Percentiles rank a stretch among this genome's conserved stretches.
phyloP scores from a whole-genome alignment of 2,888 invertebrate genomes.

The Fabriciana adippe region DNA sequence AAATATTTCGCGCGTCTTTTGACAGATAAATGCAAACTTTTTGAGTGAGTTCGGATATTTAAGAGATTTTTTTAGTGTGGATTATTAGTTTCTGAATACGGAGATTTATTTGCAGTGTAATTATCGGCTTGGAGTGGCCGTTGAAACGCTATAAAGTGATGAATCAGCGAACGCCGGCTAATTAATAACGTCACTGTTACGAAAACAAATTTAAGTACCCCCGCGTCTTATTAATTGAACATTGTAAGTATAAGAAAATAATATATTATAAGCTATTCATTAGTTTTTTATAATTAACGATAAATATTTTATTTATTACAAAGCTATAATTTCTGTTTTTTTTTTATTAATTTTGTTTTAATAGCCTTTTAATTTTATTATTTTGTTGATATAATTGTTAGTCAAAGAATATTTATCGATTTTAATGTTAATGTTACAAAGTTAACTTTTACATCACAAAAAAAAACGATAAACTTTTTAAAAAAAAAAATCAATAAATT shows the following conservation, averaged over 20 bases:
- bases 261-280: not conserved
- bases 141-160: slow-evolving; percentile 79
- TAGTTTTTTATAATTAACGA: not conserved
- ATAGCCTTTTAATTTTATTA: no score
- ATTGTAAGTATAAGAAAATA: slow-evolving; percentile 63
- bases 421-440: no score
- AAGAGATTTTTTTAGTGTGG: slow-evolving; percentile 55
- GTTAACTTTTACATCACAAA: no score
- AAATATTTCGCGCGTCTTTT: slow-evolving; percentile 77
- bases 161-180: slow-evolving; percentile 80
- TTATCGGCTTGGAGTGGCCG: slow-evolving; percentile 68
- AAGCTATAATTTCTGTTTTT: not conserved
- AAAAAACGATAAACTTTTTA: no score
- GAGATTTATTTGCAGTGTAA: slow-evolving; percentile 65
- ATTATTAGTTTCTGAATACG: slow-evolving; percentile 46
- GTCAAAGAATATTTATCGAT: no score
- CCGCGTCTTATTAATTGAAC: slow-evolving; percentile 57
- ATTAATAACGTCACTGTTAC: slow-evolving; percentile 75
- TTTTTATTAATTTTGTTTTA: no score
- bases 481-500: no score
- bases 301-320: not conserved
- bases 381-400: no score
- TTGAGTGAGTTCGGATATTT: slow-evolving; percentile 59
- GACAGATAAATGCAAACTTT: slow-evolving; percentile 68
- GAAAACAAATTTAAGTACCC: slow-evolving; percentile 73